phyloP scores from a whole-genome alignment of 1,140 invertebrate genomes.

The Ceratitis capitata region DNA sequence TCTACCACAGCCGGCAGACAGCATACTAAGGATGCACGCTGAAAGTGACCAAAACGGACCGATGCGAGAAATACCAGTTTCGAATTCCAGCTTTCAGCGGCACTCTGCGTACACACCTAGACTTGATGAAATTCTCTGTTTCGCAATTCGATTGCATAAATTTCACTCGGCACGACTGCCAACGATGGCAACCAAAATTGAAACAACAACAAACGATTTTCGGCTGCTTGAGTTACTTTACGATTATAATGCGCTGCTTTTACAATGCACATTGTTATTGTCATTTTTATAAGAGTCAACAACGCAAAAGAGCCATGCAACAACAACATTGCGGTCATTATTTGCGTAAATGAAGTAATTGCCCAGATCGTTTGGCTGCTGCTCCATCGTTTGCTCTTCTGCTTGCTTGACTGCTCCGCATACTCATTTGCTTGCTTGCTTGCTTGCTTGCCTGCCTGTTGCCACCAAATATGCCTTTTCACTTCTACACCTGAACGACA shows the following conservation, averaged over 20 bases:
- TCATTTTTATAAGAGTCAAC: neutral
- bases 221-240: neutral
- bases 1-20: neutral
- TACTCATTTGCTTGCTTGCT: neutral
- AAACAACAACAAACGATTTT: neutral
- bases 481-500: neutral
- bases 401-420: neutral
- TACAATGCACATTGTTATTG: neutral
- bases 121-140: neutral
- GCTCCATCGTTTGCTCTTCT: neutral
- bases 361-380: neutral
- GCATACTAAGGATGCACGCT: too few relatives aligned
- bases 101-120: too few relatives aligned
- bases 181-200: neutral
- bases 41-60: too few relatives aligned
- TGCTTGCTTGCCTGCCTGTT: neutral
- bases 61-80: too few relatives aligned
- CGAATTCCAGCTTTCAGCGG: too few relatives aligned
- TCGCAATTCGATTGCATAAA: slow-evolving; percentile 6
- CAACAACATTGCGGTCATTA: neutral
- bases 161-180: neutral
- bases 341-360: slow-evolving; percentile 38
- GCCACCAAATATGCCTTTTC: neutral
- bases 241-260: neutral
- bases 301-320: neutral